Evolutionary conservation across 2,797 vertebrate genomes (phyloP).

Genomic region (Enteromius anoplus): DNA sequence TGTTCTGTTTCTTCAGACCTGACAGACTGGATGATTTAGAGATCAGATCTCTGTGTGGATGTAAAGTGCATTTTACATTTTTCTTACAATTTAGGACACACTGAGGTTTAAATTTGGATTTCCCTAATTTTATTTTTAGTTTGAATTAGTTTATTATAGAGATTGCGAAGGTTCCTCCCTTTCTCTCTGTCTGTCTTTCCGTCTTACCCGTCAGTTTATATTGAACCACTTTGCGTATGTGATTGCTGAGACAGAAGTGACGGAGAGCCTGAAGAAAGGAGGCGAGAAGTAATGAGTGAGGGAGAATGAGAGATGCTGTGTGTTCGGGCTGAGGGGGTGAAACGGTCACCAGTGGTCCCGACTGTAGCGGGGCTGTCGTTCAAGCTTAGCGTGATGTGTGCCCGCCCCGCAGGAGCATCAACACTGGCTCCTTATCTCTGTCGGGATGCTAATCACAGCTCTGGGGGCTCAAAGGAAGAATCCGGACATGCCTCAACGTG

Average conservation of each 20-base stretch:
- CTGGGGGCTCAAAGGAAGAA: conserved; percentile 41
- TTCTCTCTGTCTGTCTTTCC: not conserved
- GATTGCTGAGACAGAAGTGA: conserved; percentile 29
- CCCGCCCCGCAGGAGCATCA: conserved; percentile 39
- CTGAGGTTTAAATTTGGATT: not conserved
- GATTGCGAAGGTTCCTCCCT: not conserved
- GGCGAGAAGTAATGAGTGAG: conserved; percentile 21
- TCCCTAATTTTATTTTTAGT: not conserved
- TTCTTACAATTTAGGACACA: not conserved
- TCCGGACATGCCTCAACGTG: conserved; percentile 34
- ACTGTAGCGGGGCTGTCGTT: conserved; percentile 38
- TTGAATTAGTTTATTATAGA: not conserved
- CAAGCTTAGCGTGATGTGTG: conserved; percentile 57
- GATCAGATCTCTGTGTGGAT: not conserved
- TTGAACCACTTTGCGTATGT: conserved; percentile 32
- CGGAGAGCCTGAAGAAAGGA: conserved; percentile 10
- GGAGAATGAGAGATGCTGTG: conserved; percentile 7
- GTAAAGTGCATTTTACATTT: not conserved
- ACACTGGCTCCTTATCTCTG: conserved; percentile 36
- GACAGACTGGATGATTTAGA: no score
- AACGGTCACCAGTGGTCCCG: conserved; percentile 10
- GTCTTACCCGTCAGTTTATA: conserved; percentile 22
- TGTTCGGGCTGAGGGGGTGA: not conserved
- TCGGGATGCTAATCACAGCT: conserved; percentile 53
- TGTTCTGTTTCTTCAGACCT: not conserved